phyloP scores from a whole-genome alignment of 2,888 invertebrate species.

The Priocnemis perturbator region DNA sequence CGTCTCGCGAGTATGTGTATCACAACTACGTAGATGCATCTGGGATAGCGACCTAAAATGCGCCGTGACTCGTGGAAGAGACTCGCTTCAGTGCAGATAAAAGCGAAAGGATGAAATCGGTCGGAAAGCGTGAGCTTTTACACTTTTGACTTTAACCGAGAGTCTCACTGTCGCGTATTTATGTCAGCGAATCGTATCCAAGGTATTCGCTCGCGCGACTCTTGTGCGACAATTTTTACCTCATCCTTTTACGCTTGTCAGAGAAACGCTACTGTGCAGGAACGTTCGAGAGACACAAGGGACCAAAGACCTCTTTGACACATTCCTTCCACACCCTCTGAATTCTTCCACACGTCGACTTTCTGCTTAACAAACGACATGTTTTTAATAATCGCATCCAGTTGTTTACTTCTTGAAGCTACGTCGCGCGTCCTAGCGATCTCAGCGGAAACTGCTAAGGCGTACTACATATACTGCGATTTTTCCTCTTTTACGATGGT shows the following conservation, averaged over 20 bases:
- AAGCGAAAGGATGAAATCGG: slow-evolving; percentile 59
- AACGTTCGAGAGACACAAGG: slow-evolving; percentile 11
- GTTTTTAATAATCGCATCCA: not conserved
- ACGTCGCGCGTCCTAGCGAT: not conserved
- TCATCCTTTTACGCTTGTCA: not conserved
- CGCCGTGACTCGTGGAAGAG: slow-evolving; percentile 44
- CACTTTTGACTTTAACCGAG: slow-evolving; percentile 55
- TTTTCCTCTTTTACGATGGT: not conserved
- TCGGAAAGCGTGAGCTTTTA: slow-evolving; percentile 56
- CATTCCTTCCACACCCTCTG: slow-evolving; percentile 12
- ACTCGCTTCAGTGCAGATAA: slow-evolving; percentile 42
- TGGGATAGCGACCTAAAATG: slow-evolving; percentile 42
- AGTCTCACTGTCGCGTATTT: slow-evolving; percentile 18
- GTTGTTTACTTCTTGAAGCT: not conserved
- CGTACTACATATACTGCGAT: not conserved
- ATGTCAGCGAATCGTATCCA: slow-evolving; percentile 24
- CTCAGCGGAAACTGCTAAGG: too few relatives aligned
- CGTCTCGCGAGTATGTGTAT: slow-evolving; percentile 1
- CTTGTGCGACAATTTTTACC: slow-evolving; percentile 2
- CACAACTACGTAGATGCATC: not conserved
- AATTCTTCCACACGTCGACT: not conserved
- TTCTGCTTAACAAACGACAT: slow-evolving; percentile 13
- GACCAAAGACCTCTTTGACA: slow-evolving; percentile 30
- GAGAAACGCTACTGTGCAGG: not conserved
- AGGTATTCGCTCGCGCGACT: not conserved